A percentile compares a stretch with the other conserved stretches of the same genome.
These are phyloP conservation scores for Perca flavescens DNA, from an alignment of 2,113 vertebrate genomes.

Conservation along the genomic window DNA sequence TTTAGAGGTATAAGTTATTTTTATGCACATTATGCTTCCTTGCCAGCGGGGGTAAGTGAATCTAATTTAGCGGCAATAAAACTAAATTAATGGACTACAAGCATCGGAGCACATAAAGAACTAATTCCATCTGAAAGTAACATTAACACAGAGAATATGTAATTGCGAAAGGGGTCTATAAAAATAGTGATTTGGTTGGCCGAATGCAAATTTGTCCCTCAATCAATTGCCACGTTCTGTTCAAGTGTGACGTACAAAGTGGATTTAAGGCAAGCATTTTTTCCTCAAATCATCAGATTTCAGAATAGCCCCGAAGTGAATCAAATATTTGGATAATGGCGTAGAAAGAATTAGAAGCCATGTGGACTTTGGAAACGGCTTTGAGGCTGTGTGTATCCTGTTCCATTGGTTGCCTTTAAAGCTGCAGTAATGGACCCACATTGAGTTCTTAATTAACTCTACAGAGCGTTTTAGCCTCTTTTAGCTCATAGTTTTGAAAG, in stretches of 20 bases:
- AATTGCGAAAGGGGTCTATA: slow-evolving; percentile 83
- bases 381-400: too few relatives aligned
- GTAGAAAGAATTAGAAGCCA: slow-evolving; percentile 22
- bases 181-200: slow-evolving; percentile 83
- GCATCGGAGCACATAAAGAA: slow-evolving; percentile 84
- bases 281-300: slow-evolving; percentile 58
- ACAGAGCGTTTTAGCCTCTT: too few relatives aligned
- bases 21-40: slow-evolving; percentile 80
- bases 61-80: slow-evolving; percentile 88
- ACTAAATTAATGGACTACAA: slow-evolving; percentile 87
- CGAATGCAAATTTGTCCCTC: slow-evolving; percentile 81
- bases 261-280: slow-evolving; percentile 43
- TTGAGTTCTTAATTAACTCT: too few relatives aligned
- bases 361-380: not conserved
- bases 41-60: slow-evolving; percentile 84
- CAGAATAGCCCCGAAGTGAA: slow-evolving; percentile 25
- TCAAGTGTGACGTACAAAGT: slow-evolving; percentile 66
- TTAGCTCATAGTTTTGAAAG: too few relatives aligned
- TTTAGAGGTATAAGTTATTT: slow-evolving; percentile 84
- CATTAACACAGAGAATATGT: slow-evolving; percentile 84
- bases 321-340: slow-evolving; percentile 47
- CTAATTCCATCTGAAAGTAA: slow-evolving; percentile 83
- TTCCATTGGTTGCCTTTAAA: too few relatives aligned
- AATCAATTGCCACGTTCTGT: slow-evolving; percentile 72
- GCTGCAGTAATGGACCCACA: too few relatives aligned